Base-by-base conservation (phyloP, 2,797 vertebrate genomes). In the Melopsittacus undulatus region DNA sequence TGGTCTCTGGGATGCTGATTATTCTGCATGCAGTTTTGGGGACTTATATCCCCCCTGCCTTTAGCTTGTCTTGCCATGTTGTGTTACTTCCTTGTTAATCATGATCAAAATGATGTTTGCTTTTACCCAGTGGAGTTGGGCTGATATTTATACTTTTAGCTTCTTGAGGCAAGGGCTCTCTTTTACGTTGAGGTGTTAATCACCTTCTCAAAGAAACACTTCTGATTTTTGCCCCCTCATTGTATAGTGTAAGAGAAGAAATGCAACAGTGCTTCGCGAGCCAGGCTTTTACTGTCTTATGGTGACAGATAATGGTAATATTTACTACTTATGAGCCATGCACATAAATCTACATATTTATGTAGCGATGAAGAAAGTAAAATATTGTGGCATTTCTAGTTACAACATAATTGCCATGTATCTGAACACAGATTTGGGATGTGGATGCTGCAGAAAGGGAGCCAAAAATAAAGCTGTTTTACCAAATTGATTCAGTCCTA, bases 301-400 rank as follows among this genome's bases (percentile, higher is more conserved):
- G 69, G 49, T 94, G 87, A 88, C 80, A 94, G 70, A 81, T 82
- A 83, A 84, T 54, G 54, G 88, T 66, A 95, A 82, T 94, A 94
- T 96, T 96, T 96, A 89, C 89, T 83, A 34, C 63, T 76, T 89
- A 59, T 3, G 46, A 92, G 51, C 88, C 64, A 76, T 67, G 74
- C 86, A 90, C 63, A 79, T 91, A 90, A 89, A 95, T 94, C 83
- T 96, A 75, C 90, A 69, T 94, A 88, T 90, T 93, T 95, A 92
- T 86, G 62, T 81, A 72, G 83, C 83, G 92, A 82, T 84, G 77
- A 88, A 86, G 81, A 38, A 83, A 86, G 85, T 87, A 79, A 95
- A 95, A 94, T 95, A 94, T 91, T 91, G 75, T 94, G 76, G 80
- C 80, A 81, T 91, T 92, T 91, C 72, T 77, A 79, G 81, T 91